Evolutionary conservation across 2,113 vertebrate genomes (phyloP), one percentile per base, ranked within the genome.

Genomic region (Bufo bufo): DNA sequence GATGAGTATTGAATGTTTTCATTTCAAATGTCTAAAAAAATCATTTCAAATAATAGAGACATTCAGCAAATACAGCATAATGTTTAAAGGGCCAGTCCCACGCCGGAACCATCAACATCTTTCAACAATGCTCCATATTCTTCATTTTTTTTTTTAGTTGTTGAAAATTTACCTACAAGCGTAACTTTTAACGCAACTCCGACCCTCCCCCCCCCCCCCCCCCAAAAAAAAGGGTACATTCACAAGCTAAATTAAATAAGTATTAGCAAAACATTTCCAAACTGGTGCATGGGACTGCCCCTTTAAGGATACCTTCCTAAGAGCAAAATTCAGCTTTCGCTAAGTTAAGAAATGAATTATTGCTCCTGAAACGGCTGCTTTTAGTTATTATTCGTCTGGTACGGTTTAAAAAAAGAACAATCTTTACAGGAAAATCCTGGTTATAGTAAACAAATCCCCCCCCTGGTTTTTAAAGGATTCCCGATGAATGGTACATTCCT

Each of bases 1-100:
- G 77, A 43, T 54, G 74, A 84, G 72, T 65, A 84, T 82, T 17
- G 52, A 63, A 54, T 43, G 14, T 77, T 84, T 77, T 88, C 71
- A 78, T 84, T 50, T 77, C 72, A 78, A 74, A 84, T 61, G 61
- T 89, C 82, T 78, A 89, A 82, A 89, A 85, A 85, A 85, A 75
- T 20, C 20, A 83, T 80, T 71, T 87, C 65, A 82, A 43, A 81
- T 52, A 82, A 75, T 54, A 82, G 50, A 63, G 75, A 84, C 72
- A 77, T 86, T 78, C 74, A 50, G 49, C 49, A 61, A n/a, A 59
- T 77, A 77, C 85, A 86, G 74, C 85, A 77, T 20, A 16, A 49
- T 8, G 45, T 69, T 78, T 86, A 86, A 65, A 86, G 85, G 61
- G 75, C 19, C 75, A 86, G 74, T 66, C 85, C 84, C 84, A 33